phyloP scores from a whole-genome alignment of 2,888 invertebrate species.

The Xestia xanthographa region DNA sequence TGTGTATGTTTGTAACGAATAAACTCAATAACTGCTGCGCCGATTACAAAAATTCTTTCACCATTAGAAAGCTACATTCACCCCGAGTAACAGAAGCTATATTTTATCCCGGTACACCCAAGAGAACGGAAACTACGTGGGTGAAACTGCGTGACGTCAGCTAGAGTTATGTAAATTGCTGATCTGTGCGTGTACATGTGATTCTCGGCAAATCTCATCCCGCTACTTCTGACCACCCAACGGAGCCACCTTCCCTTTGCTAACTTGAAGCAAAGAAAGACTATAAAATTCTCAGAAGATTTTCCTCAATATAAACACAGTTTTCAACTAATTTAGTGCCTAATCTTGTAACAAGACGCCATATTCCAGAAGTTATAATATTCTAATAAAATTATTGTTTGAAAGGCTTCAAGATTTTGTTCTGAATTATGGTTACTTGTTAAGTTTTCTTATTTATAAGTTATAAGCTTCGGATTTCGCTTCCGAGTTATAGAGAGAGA shows the following conservation, averaged over 20 bases:
- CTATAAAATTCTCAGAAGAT: neutral
- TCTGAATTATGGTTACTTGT: slow-evolving; percentile 13
- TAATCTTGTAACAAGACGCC: slow-evolving; percentile 10
- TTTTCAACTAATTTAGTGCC: neutral
- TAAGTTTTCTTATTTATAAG: slow-evolving; percentile 22
- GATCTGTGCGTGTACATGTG: neutral
- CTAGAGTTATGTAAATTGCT: too few species aligned
- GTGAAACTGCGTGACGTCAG: too few species aligned
- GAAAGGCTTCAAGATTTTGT: slow-evolving; percentile 4
- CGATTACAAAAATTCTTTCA: too few species aligned
- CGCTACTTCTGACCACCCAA: neutral
- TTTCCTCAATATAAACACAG: slow-evolving; percentile 7
- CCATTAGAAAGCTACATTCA: too few species aligned
- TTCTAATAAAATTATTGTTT: slow-evolving; percentile 26
- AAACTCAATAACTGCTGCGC: too few species aligned
- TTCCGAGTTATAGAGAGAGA: neutral
- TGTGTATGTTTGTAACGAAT: too few species aligned
- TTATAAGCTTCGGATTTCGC: neutral
- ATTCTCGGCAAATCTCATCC: neutral
- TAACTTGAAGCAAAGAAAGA: neutral
- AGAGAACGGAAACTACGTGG: too few species aligned
- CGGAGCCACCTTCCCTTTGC: neutral
- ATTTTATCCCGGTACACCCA: too few species aligned
- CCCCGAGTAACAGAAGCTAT: too few species aligned
- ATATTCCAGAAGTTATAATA: slow-evolving; percentile 15